Percentiles rank a stretch among this genome's conserved stretches.
Evolutionary conservation across 1,140 invertebrate species (phyloP).

Genomic region (Pseudomyrmex pallidus): DNA sequence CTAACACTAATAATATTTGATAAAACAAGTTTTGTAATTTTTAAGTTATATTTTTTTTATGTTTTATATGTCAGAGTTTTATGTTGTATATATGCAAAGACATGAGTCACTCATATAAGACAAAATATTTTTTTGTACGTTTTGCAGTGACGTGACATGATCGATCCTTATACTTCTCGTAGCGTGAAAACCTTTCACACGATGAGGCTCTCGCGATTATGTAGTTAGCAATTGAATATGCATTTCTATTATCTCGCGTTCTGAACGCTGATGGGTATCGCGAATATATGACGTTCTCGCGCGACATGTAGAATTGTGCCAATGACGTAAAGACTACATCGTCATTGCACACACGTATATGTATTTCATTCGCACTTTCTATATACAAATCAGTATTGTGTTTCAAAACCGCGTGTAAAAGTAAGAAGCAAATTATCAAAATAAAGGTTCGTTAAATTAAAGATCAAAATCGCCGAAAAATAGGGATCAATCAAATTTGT

Average conservation of each 20-base stretch:
- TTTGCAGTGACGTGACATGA: neutral
- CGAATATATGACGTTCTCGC: slow-evolving; percentile 2
- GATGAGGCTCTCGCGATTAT: neutral
- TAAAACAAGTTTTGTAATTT: neutral
- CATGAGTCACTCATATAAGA: too few relatives aligned
- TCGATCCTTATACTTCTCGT: neutral
- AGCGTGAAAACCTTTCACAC: slow-evolving; percentile 19
- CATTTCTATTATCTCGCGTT: slow-evolving; percentile 12
- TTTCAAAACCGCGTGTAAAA: neutral
- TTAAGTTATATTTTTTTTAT: neutral
- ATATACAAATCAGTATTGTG: neutral
- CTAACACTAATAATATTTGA: neutral
- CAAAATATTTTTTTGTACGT: neutral
- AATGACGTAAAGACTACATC: slow-evolving; percentile 14
- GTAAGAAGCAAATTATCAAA: neutral
- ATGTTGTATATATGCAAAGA: too few relatives aligned
- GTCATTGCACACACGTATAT: neutral
- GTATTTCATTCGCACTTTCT: neutral
- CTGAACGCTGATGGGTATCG: slow-evolving; percentile 10
- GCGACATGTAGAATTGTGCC: slow-evolving; percentile 9
- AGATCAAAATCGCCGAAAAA: neutral
- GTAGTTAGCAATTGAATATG: neutral
- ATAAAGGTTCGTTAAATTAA: slow-evolving; percentile 8
- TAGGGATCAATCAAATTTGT: neutral
- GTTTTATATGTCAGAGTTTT: neutral